Conservation (phyloP, 2,797 vertebrate genomes). For the Sebastes paucispinis region DNA sequence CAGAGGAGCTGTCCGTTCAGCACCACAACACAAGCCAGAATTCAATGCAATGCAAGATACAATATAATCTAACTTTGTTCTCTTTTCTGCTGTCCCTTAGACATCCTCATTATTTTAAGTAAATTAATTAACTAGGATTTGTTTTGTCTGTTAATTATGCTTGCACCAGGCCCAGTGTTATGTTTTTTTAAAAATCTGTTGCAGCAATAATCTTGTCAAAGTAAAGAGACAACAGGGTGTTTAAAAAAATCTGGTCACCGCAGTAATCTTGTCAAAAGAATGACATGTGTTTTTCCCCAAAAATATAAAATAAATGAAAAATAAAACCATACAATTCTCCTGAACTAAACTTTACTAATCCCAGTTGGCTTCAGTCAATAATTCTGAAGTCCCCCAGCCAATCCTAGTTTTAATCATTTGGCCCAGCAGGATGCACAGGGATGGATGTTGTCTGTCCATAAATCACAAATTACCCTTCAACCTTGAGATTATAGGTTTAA, state of each 20-base stretch:
- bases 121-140: background rate
- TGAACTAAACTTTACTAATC: background rate
- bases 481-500: background rate
- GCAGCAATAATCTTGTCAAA: background rate
- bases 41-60: background rate
- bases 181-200: background rate
- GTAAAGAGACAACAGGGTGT: background rate
- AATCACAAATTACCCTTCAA: background rate
- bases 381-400: background rate
- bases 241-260: background rate
- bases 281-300: background rate
- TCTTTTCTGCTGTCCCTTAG: background rate
- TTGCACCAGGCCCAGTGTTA: background rate
- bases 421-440: background rate
- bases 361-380: background rate
- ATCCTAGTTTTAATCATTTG: background rate
- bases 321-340: background rate
- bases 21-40: background rate
- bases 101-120: background rate
- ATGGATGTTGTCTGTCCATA: background rate
- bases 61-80: accelerated
- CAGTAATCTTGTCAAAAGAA: background rate
- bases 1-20: background rate
- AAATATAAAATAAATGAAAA: background rate
- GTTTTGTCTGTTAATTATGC: background rate